Evolutionary conservation across 2,888 invertebrate species (phyloP).

Genomic region (Octonoba sinensis): DNA sequence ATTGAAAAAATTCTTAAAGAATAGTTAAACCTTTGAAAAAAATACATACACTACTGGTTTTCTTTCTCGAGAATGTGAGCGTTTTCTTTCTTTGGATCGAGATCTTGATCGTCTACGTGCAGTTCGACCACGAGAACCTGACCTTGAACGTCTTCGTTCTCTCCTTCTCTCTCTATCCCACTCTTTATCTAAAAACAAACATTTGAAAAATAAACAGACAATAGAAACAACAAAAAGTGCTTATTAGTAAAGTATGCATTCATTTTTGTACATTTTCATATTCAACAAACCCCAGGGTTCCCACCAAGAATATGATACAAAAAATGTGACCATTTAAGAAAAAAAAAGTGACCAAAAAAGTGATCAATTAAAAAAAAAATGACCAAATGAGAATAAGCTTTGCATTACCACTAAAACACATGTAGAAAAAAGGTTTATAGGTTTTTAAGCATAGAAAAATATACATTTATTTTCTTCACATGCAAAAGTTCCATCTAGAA

Average conservation of each 20-base stretch:
- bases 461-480: too few species aligned
- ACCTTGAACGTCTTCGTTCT: slow-evolving; percentile 68
- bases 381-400: too few species aligned
- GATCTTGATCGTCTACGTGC: slow-evolving; percentile 68
- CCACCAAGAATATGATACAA: too few species aligned
- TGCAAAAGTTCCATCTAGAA: too few species aligned
- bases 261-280: neutral
- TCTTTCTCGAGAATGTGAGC: slow-evolving; percentile 47
- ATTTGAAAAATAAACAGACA: slow-evolving; percentile 27
- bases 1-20: neutral
- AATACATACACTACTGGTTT: slow-evolving; percentile 3
- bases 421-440: too few species aligned
- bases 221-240: too few species aligned
- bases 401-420: too few species aligned
- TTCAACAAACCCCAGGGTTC: neutral
- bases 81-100: slow-evolving; percentile 49
- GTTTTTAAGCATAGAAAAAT: too few species aligned
- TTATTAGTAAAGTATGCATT: neutral
- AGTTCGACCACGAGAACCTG: slow-evolving; percentile 70
- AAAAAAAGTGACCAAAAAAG: too few species aligned
- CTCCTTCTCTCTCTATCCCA: slow-evolving; percentile 42
- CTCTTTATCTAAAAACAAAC: slow-evolving; percentile 49
- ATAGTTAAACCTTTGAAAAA: neutral
- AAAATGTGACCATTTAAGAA: too few species aligned
- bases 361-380: too few species aligned